These are phyloP conservation scores for Alcis repandata DNA, from an alignment of 2,888 invertebrate species.

Conservation along the genomic window DNA sequence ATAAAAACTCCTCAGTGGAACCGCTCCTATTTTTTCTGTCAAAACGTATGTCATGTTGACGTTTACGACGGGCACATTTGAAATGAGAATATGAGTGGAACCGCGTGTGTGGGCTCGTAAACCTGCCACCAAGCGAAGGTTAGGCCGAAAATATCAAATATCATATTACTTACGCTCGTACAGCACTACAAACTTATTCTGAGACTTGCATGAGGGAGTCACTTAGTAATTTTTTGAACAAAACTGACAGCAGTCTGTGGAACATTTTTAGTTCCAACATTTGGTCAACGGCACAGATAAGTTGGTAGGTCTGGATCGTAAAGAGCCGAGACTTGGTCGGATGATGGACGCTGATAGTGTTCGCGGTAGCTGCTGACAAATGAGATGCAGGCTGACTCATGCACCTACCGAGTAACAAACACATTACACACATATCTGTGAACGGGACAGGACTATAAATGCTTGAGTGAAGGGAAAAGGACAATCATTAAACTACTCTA, in stretches of 20 bases:
- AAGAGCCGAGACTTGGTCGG: slow-evolving; percentile 26
- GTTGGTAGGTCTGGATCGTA: slow-evolving; percentile 2
- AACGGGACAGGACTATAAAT: too few species aligned
- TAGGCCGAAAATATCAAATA: slow-evolving; percentile 45
- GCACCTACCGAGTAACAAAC: slow-evolving; percentile 1
- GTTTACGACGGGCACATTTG: slow-evolving; percentile 74
- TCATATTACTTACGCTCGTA: slow-evolving; percentile 41
- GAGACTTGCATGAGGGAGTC: not conserved
- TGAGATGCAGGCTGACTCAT: slow-evolving; percentile 19
- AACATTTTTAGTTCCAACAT: not conserved
- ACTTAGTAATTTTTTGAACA: not conserved
- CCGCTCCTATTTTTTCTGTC: slow-evolving; percentile 32
- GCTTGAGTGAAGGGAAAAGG: too few species aligned
- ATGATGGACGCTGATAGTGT: slow-evolving; percentile 24
- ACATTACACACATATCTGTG: too few species aligned
- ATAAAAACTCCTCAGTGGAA: slow-evolving; percentile 9
- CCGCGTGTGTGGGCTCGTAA: slow-evolving; percentile 76
- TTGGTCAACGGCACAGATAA: not conserved
- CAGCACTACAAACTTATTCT: not conserved
- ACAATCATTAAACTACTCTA: too few species aligned
- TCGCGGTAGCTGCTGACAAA: slow-evolving; percentile 16
- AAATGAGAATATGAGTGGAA: slow-evolving; percentile 69
- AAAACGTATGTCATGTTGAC: slow-evolving; percentile 69
- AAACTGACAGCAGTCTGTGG: not conserved
- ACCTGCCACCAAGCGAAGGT: slow-evolving; percentile 50